Percentiles rank a stretch among this genome's conserved stretches.
phyloP scores from a whole-genome alignment of 2,888 invertebrate genomes.

The Eupeodes luniger region DNA sequence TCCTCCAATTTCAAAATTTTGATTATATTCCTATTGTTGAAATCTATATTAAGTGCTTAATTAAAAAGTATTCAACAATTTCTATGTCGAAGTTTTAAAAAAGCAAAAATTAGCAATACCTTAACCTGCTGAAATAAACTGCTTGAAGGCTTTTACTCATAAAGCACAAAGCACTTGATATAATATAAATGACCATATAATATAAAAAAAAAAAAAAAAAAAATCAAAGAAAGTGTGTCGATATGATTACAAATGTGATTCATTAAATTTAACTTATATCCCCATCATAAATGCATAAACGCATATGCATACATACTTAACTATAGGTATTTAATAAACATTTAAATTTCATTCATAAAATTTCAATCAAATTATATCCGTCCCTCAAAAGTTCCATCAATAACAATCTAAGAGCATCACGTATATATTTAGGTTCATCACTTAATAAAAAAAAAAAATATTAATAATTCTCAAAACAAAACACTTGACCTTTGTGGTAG shows the following conservation, averaged over 20 bases:
- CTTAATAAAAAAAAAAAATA: background rate
- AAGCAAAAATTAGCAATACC: background rate
- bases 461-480: constrained; percentile 33
- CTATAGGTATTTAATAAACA: constrained; percentile 37
- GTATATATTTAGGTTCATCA: background rate
- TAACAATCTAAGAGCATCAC: background rate
- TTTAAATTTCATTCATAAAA: constrained; percentile 64
- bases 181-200: background rate
- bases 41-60: no score
- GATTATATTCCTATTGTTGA: no score
- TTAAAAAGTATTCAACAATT: no score
- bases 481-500: constrained; percentile 38
- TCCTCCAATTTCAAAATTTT: no score
- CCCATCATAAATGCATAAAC: background rate
- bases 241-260: constrained; percentile 24
- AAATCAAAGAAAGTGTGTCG: constrained; percentile 40
- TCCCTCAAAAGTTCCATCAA: constrained; percentile 12
- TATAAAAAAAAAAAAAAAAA: no score
- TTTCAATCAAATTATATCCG: constrained; percentile 8
- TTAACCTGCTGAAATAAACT: background rate
- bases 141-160: constrained; percentile 2
- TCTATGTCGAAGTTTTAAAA: no score
- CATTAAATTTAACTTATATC: constrained; percentile 1
- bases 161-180: background rate
- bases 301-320: background rate